Conservation (phyloP, 2,797 vertebrate genomes). For the Capromys pilorides region DNA sequence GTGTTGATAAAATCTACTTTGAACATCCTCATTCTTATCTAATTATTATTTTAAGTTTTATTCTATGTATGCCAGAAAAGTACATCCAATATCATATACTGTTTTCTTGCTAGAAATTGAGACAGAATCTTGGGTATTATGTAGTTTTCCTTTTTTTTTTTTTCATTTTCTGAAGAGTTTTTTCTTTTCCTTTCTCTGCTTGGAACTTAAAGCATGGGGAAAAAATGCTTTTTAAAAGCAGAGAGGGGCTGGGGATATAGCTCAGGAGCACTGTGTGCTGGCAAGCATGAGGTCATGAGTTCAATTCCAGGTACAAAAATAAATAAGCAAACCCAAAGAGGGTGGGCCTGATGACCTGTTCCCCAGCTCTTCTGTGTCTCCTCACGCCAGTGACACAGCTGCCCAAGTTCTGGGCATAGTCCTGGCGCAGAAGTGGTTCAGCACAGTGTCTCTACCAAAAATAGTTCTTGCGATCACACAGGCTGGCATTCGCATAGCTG, state of each 20-base stretch:
- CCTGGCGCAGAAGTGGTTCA: constrained; percentile 57
- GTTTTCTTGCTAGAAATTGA: constrained; percentile 9
- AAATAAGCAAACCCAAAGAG: neutral
- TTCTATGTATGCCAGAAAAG: neutral
- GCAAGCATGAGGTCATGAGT: too few species aligned
- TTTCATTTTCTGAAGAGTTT: neutral
- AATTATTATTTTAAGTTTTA: neutral
- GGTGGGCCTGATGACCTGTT: neutral
- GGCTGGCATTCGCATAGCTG: constrained; percentile 68
- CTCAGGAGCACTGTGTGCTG: too few species aligned
- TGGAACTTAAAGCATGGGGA: neutral
- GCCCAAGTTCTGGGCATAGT: neutral
- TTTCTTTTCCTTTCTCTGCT: neutral
- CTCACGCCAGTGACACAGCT: neutral
- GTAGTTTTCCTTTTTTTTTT: neutral
- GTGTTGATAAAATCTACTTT: neutral
- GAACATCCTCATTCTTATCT: neutral
- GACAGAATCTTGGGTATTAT: neutral
- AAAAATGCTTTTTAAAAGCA: neutral
- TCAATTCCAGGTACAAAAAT: too few species aligned
- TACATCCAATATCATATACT: neutral
- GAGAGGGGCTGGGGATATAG: too few species aligned
- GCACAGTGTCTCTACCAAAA: constrained; percentile 61
- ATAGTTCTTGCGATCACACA: constrained; percentile 62
- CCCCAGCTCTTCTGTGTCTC: neutral